Evolutionary conservation across 1,140 invertebrate genomes (phyloP).

Genomic region (Leptinotarsa defecta): DNA sequence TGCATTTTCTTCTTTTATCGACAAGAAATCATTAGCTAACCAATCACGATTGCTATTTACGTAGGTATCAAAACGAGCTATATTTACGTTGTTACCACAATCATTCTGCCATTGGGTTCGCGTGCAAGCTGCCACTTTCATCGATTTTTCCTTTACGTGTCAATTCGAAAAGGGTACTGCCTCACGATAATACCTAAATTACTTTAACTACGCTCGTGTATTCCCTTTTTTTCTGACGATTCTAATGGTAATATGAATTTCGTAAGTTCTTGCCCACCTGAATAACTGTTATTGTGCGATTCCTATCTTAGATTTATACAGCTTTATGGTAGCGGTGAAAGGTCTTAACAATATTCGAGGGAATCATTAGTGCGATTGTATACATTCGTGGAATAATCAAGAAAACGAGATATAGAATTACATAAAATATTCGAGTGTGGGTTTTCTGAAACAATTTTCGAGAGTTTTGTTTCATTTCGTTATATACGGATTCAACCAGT

Average conservation of each 20-base stretch:
- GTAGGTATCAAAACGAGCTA: slow-evolving; percentile 22
- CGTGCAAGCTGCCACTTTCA: slow-evolving; percentile 22
- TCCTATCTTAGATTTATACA: background rate
- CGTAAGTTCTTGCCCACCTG: background rate
- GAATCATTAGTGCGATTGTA: background rate
- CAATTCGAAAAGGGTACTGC: slow-evolving; percentile 29
- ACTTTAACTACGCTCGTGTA: background rate
- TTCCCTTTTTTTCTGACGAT: background rate
- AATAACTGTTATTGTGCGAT: slow-evolving; percentile 10
- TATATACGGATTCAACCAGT: no score
- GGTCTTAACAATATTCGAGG: background rate
- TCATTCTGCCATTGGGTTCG: slow-evolving; percentile 23
- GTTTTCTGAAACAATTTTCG: no score
- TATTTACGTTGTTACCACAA: slow-evolving; percentile 28
- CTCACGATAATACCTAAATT: slow-evolving; percentile 22
- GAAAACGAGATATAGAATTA: no score
- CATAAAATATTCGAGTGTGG: no score
- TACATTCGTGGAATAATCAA: no score
- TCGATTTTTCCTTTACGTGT: slow-evolving; percentile 28
- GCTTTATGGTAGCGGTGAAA: background rate
- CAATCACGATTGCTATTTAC: slow-evolving; percentile 24
- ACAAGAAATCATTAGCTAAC: slow-evolving; percentile 23
- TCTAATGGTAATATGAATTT: slow-evolving; percentile 1
- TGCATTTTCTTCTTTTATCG: background rate
- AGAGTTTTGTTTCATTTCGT: no score